Percentiles rank a stretch among this genome's conserved stretches.
Evolutionary conservation across 2,113 vertebrate genomes (phyloP).

Genomic region (Seriola quinqueradiata): DNA sequence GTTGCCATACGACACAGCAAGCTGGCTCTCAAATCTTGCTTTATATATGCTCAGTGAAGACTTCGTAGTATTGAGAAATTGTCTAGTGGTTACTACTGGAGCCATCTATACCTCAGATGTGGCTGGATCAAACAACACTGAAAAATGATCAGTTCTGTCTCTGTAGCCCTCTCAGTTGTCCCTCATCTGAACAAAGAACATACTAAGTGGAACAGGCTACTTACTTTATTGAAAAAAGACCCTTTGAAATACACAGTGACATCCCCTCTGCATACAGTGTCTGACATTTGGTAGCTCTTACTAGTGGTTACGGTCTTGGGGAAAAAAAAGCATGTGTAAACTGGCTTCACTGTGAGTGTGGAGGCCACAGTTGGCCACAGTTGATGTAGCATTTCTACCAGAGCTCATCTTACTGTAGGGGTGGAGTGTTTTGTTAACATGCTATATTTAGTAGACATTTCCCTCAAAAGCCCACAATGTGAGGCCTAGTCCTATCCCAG

Average conservation of each 20-base stretch:
- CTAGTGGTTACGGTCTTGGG: constrained; percentile 65
- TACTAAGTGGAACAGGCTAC: constrained; percentile 3
- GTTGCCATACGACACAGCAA: constrained; percentile 40
- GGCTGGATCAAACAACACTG: constrained; percentile 41
- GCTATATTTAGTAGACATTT: constrained; percentile 70
- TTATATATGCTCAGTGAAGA: constrained; percentile 35
- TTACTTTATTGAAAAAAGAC: constrained; percentile 27
- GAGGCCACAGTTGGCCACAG: constrained; percentile 58
- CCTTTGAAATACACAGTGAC: constrained; percentile 27
- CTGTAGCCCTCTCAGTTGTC: constrained; percentile 4
- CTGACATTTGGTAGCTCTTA: constrained; percentile 76
- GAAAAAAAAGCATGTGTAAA: constrained; percentile 47
- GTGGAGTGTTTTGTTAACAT: constrained; percentile 72
- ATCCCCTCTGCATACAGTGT: constrained; percentile 16
- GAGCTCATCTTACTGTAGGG: constrained; percentile 49
- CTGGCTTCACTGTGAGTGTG: constrained; percentile 44
- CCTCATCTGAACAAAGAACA: constrained; percentile 38
- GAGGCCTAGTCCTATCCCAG: constrained; percentile 43
- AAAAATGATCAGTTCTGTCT: constrained; percentile 26
- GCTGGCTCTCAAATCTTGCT: constrained; percentile 32
- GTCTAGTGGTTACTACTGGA: constrained; percentile 36
- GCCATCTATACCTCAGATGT: constrained; percentile 42
- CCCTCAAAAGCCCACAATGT: constrained; percentile 57
- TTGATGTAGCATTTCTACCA: constrained; percentile 65
- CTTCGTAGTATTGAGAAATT: constrained; percentile 19